Evolutionary conservation across 23 tunicate genomes (phyloP), one percentile per base, ranked within the genome.

Genomic region (Phallusia fumigata): DNA sequence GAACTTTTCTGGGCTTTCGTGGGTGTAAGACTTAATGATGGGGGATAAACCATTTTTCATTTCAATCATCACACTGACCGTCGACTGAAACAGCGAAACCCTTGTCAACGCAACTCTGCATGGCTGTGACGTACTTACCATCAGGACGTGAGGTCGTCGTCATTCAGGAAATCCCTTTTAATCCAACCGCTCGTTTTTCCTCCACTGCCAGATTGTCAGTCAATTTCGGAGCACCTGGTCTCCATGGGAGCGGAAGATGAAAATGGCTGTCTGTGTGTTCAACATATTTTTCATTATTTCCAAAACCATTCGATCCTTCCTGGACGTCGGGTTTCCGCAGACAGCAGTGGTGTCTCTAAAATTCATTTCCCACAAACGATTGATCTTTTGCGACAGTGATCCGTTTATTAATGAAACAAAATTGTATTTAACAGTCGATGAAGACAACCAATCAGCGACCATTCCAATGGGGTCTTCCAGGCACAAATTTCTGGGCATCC

Each of bases 381-480:
- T 78, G 18, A 50, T 40, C 36, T 78, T 33, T 74, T 35, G 36
- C 44, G 78, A 74, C 22, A 74, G 35, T 40, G 47, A 40, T 40
- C 47, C 10, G 47, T 40, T 10, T 10, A 40, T 40, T 10, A 30
- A 28, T 26, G 74, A 28, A 5, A 74, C 44, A 74, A 33, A 33
- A 30, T 74, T 74, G 35, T 16, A 74, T 33, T 74, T 35, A 65
- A 19, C 33, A 3, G 10, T 40, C 13, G 53, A n/a, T n/a, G n/a
- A n/a, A n/a, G n/a, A n/a, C n/a, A n/a, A 5, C 81, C 81, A 28
- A 78, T 78, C 81, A 78, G 33, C 22, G 49, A 32, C 80, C 81
- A 78, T 40, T 65, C 81, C 8, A 78, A 36, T 6, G 81, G 81
- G 18, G 81, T 78, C 31, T 78, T 78, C 81, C 30, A 40, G 13